Conservation (phyloP, 2,797 vertebrate species). For the Buphagus erythrorhynchus region DNA sequence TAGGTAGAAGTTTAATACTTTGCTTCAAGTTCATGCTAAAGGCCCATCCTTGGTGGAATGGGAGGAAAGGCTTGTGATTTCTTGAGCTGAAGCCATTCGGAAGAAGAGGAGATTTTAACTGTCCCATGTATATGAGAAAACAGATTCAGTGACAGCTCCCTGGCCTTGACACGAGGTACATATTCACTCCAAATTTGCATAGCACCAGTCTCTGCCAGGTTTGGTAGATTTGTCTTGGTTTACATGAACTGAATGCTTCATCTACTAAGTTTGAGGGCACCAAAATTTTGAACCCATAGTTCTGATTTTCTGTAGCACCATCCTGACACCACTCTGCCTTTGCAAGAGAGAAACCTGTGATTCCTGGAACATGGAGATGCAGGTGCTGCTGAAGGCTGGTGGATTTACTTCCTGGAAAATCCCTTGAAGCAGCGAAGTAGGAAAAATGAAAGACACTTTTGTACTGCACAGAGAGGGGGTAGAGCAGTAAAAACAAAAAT, state of each 20-base stretch:
- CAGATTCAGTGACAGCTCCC: not conserved
- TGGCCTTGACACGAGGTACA: not conserved
- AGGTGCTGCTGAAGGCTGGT: not conserved
- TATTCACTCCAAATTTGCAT: not conserved
- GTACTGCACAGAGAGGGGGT: not conserved
- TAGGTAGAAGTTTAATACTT: not conserved
- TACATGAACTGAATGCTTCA: not conserved
- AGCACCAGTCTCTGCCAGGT: not conserved
- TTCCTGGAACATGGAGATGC: not conserved
- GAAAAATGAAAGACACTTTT: not conserved
- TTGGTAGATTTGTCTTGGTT: not conserved
- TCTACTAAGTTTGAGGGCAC: not conserved
- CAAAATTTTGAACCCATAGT: not conserved
- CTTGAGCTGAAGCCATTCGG: not conserved
- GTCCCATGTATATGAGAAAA: not conserved
- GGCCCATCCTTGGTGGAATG: not conserved
- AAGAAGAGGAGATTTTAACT: not conserved
- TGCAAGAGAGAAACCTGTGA: not conserved
- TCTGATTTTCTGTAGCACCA: not conserved
- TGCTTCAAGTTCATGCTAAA: not conserved
- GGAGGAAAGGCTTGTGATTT: not conserved
- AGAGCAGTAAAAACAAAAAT: not conserved
- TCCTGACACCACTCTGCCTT: not conserved
- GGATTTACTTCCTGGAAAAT: conserved; percentile 27
- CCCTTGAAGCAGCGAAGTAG: not conserved